phyloP scores from a whole-genome alignment of 2,888 invertebrate genomes.

The Agelastica alni region DNA sequence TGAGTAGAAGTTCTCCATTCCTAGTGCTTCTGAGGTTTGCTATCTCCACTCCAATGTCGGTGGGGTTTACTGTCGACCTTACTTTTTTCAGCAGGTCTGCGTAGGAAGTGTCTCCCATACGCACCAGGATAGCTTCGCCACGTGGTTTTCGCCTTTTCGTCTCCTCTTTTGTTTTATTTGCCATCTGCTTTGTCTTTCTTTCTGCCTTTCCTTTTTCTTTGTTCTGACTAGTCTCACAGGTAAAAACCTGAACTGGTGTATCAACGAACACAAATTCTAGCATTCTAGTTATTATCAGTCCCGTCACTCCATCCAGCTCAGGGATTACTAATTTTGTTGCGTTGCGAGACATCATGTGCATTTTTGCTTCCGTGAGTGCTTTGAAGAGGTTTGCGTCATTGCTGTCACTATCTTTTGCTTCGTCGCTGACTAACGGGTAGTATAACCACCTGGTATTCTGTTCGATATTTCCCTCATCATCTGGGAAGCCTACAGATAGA shows the following conservation, averaged over 20 bases:
- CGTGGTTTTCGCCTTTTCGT: constrained; percentile 11
- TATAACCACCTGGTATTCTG: constrained; percentile 21
- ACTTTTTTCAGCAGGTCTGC: constrained; percentile 26
- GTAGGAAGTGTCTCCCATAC: constrained; percentile 18
- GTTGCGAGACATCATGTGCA: constrained; percentile 4
- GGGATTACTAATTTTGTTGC: constrained; percentile 17
- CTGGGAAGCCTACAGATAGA: constrained; percentile 30
- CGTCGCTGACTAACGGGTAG: constrained; percentile 14
- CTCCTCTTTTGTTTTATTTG: too few relatives aligned
- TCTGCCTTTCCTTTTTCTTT: too few relatives aligned
- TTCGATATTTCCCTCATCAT: constrained; percentile 26
- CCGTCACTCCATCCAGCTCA: constrained; percentile 17
- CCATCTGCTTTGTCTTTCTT: too few relatives aligned
- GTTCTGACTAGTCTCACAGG: too few relatives aligned
- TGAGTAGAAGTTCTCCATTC: constrained; percentile 20
- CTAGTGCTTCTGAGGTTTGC: constrained; percentile 7
- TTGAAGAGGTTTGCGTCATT: constrained; percentile 10
- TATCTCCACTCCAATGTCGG: background rate
- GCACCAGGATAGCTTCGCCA: constrained; percentile 18
- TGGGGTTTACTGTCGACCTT: constrained; percentile 17
- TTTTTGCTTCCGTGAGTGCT: constrained; percentile 11
- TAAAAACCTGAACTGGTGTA: too few relatives aligned
- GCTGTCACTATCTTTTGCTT: background rate
- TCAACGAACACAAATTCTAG: constrained; percentile 20
- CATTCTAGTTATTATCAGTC: constrained; percentile 13